Evolutionary conservation across 1,140 invertebrate genomes (phyloP).

Genomic region (Tetramorium alpestre): DNA sequence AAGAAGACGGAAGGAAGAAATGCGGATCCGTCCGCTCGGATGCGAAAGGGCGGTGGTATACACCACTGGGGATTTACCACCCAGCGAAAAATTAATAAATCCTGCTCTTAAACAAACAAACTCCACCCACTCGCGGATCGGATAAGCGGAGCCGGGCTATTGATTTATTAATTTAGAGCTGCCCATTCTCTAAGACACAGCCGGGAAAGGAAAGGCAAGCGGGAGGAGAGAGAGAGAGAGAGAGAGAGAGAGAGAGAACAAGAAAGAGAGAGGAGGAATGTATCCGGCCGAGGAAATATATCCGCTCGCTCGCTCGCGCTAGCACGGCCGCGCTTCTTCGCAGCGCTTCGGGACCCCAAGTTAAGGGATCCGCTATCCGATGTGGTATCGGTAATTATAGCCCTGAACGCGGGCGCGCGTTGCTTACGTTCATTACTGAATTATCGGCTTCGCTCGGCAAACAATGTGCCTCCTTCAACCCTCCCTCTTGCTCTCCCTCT

Average conservation of each 20-base stretch:
- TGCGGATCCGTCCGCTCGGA: conserved; percentile 46
- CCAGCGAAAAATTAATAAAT: conserved; percentile 85
- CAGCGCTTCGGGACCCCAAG: conserved; percentile 78
- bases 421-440: conserved; percentile 86
- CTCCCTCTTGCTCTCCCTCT: conserved; percentile 25
- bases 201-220: conserved; percentile 30
- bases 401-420: conserved; percentile 83
- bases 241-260: conserved; percentile 20
- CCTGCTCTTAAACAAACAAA: conserved; percentile 86
- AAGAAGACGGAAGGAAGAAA: conserved; percentile 73
- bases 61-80: conserved; percentile 81
- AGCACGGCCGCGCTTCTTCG: conserved; percentile 72
- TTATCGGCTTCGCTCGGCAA: conserved; percentile 84
- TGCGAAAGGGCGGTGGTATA: conserved; percentile 61
- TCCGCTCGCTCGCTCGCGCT: conserved; percentile 63
- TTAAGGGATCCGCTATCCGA: conserved; percentile 85
- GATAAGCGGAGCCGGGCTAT: conserved; percentile 83
- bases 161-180: conserved; percentile 86
- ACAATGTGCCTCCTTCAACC: conserved; percentile 82
- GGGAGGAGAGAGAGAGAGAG: conserved; percentile 30
- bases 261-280: conserved; percentile 3
- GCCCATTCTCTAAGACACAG: conserved; percentile 84
- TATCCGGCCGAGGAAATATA: conserved; percentile 44
- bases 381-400: conserved; percentile 86
- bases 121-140: conserved; percentile 84